Conservation (phyloP, 2,797 vertebrate genomes). For the Acanthurus lineatus region DNA sequence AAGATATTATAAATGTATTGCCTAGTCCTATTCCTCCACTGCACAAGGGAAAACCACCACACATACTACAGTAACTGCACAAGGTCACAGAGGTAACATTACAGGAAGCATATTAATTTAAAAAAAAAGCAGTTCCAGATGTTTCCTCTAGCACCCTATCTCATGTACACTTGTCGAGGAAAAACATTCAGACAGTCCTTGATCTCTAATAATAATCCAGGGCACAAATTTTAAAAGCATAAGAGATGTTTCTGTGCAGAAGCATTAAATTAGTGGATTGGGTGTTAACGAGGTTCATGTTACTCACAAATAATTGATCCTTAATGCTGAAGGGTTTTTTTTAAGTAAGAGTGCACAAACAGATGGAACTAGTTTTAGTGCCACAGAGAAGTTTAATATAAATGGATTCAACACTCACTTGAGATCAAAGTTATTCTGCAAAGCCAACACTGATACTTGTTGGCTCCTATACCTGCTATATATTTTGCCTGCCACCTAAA, state of each 20-base stretch:
- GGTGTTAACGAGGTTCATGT: conserved; percentile 69
- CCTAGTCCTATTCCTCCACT: conserved; percentile 16
- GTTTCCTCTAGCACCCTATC: conserved; percentile 62
- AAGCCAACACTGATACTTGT: conserved; percentile 65
- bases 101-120: conserved; percentile 57
- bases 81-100: conserved; percentile 40
- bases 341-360: conserved; percentile 31
- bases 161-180: conserved; percentile 69
- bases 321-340: conserved; percentile 10
- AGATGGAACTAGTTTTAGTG: conserved; percentile 68
- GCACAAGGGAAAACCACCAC: conserved; percentile 36
- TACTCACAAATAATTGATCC: conserved; percentile 64
- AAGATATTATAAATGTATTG: too few relatives aligned
- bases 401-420: conserved; percentile 46
- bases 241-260: conserved; percentile 33
- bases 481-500: conserved; percentile 51
- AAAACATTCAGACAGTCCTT: conserved; percentile 64
- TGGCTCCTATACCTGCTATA: conserved; percentile 56
- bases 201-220: conserved; percentile 46
- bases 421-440: conserved; percentile 68
- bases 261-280: conserved; percentile 37
- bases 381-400: conserved; percentile 54
- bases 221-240: conserved; percentile 34
- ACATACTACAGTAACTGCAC: conserved; percentile 37
- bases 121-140: conserved; percentile 65